Percentiles rank a stretch among this genome's conserved stretches.
phyloP scores from a whole-genome alignment of 2,888 invertebrate genomes.

The Chorisops tibialis region DNA sequence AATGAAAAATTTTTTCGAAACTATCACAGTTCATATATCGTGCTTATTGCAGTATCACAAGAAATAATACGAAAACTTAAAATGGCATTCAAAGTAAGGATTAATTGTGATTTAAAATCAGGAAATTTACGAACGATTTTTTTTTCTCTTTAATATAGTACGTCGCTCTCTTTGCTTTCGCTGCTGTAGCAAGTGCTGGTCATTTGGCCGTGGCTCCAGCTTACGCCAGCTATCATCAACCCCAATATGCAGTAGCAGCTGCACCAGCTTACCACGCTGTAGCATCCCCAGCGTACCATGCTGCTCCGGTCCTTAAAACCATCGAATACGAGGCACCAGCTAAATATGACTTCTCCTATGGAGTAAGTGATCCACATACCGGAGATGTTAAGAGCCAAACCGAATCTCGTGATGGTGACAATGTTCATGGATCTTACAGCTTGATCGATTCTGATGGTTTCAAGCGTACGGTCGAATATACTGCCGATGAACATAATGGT shows the following conservation, averaged over 20 bases:
- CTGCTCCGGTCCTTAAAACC: not conserved
- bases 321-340: constrained; percentile 40
- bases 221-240: not conserved
- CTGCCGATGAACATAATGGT: constrained; percentile 56
- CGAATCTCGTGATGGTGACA: constrained; percentile 55
- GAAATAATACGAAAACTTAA: not conserved
- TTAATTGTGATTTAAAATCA: not conserved
- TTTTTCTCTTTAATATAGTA: constrained; percentile 37
- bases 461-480: constrained; percentile 56
- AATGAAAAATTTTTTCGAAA: not conserved
- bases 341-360: constrained; percentile 54
- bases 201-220: constrained; percentile 36
- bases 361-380: constrained; percentile 54
- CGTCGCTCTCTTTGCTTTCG: constrained; percentile 42
- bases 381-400: constrained; percentile 56
- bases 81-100: constrained; percentile 27
- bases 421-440: constrained; percentile 56
- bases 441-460: constrained; percentile 56
- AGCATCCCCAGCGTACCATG: not conserved
- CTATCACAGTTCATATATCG: constrained; percentile 13
- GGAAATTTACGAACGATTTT: not conserved
- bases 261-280: constrained; percentile 4
- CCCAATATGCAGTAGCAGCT: not conserved
- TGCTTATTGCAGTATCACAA: not conserved
- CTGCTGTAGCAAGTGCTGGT: constrained; percentile 43